Evolutionary conservation across 2,113 vertebrate genomes (phyloP).

Genomic region (Willisornis vidua): DNA sequence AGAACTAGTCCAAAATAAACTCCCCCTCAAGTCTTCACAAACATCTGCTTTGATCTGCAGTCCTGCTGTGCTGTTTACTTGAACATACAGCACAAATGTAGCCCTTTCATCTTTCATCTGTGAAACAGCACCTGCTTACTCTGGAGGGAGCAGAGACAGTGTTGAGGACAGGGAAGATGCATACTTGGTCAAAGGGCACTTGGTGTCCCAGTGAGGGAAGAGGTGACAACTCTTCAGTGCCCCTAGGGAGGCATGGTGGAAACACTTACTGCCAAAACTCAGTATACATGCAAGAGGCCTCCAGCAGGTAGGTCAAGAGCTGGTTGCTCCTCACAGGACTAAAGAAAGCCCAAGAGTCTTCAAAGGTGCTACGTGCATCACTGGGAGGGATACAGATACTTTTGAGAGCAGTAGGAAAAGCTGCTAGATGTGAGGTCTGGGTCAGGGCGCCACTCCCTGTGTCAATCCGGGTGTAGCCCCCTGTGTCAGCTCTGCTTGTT

Average conservation of each 20-base stretch:
- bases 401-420: not conserved
- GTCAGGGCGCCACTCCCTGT: too few relatives aligned
- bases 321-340: not conserved
- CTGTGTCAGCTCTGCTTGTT: not conserved
- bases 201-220: not conserved
- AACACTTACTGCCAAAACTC: not conserved
- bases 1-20: not conserved
- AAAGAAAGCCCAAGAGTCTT: not conserved
- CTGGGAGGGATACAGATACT: not conserved
- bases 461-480: not conserved
- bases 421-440: accelerated
- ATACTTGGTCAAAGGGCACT: not conserved
- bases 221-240: not conserved
- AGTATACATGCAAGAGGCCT: not conserved
- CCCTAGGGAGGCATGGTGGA: not conserved
- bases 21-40: not conserved
- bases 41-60: not conserved
- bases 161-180: not conserved
- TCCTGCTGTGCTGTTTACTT: not conserved
- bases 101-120: not conserved
- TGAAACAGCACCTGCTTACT: not conserved
- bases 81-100: accelerated
- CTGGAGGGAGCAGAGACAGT: not conserved
- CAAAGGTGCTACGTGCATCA: not conserved
- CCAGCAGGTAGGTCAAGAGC: not conserved